Evolutionary conservation across 2,888 invertebrate genomes (phyloP).

Genomic region (Ormyrus pomaceus): DNA sequence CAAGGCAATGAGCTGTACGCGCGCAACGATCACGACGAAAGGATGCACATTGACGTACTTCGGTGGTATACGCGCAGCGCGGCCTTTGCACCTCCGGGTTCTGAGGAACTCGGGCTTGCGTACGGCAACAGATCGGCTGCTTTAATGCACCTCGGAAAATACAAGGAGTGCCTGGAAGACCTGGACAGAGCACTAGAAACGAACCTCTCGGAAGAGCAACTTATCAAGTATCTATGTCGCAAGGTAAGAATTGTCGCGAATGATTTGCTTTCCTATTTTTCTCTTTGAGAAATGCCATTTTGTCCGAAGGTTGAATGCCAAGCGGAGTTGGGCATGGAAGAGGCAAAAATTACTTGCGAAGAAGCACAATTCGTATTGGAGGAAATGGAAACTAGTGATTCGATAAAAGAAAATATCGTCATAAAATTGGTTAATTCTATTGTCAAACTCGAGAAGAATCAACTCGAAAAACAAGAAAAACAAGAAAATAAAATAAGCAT

Average conservation of each 20-base stretch:
- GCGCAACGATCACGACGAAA: neutral
- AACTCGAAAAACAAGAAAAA: neutral
- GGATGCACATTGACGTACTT: constrained; percentile 32
- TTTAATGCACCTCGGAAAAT: constrained; percentile 29
- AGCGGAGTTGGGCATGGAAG: constrained; percentile 35
- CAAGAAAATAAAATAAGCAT: neutral
- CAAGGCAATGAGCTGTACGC: constrained; percentile 35
- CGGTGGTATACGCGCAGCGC: constrained; percentile 24
- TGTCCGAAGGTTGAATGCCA: constrained; percentile 46
- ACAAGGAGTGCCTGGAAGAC: constrained; percentile 22
- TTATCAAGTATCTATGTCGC: constrained; percentile 28
- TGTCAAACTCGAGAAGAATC: constrained; percentile 11
- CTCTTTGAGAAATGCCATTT: neutral
- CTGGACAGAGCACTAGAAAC: constrained; percentile 24
- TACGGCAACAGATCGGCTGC: constrained; percentile 49
- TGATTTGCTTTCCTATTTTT: neutral
- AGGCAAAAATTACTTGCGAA: constrained; percentile 39
- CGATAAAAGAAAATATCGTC: constrained; percentile 29
- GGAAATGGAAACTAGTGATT: neutral
- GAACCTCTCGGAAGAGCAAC: neutral
- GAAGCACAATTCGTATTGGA: constrained; percentile 16
- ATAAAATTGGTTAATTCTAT: constrained; percentile 44
- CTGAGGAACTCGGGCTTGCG: constrained; percentile 36
- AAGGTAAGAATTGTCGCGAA: constrained; percentile 26
- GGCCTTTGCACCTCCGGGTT: constrained; percentile 20